These are phyloP conservation scores for Nestor notabilis DNA, from an alignment of 2,113 vertebrate genomes.

Conservation along the genomic window DNA sequence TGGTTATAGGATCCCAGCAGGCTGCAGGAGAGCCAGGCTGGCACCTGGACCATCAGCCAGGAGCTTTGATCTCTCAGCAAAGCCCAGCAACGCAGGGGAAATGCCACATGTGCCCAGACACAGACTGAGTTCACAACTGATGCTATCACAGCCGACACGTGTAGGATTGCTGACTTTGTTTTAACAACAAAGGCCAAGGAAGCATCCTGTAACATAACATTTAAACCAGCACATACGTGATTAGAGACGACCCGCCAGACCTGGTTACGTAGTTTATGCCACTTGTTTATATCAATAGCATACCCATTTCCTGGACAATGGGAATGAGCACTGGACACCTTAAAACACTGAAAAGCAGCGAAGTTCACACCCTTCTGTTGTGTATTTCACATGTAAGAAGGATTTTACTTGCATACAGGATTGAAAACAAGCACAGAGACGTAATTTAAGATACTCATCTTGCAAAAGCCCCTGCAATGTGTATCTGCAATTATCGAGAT, in stretches of 20 bases:
- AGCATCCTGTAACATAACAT: neutral
- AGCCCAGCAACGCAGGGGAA: neutral
- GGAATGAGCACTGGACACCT: fast-evolving
- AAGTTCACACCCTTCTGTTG: neutral
- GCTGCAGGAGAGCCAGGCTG: neutral
- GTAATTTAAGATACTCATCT: neutral
- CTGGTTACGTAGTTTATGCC: neutral
- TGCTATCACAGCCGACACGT: neutral
- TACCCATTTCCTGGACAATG: neutral
- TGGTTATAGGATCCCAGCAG: fast-evolving
- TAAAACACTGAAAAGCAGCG: neutral
- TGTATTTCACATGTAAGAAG: fast-evolving
- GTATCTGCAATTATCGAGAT: neutral
- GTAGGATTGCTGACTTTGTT: neutral
- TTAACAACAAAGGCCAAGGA: neutral
- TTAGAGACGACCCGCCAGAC: neutral
- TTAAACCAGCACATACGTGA: neutral
- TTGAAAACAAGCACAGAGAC: neutral
- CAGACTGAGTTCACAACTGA: neutral
- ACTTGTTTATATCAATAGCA: neutral
- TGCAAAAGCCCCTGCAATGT: neutral
- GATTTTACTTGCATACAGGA: neutral
- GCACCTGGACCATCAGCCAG: fast-evolving
- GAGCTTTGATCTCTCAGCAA: neutral
- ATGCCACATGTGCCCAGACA: neutral